Evolutionary conservation across 2,113 vertebrate species (phyloP), one percentile per base, ranked within the genome.

Genomic region (Pardalotus punctatus): DNA sequence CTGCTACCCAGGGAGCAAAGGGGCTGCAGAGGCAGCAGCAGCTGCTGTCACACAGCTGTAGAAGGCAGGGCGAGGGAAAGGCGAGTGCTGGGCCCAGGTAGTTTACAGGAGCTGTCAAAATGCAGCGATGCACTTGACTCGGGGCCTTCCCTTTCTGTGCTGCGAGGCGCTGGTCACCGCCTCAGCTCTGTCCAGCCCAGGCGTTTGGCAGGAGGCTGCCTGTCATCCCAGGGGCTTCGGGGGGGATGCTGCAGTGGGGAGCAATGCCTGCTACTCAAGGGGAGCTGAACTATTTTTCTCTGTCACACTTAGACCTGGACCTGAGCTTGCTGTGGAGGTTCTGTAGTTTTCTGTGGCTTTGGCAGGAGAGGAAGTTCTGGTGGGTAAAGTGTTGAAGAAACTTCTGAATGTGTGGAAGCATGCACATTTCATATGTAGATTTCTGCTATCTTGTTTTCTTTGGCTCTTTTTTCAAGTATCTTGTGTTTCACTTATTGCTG

Each of bases 31-130:
- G 4, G 69, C 42, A 38, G 33, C 64, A 31, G 56, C 48, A 42
- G 86, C 71, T 21, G 58, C 53, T 38, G 53, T 33, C 3, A 1
- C 16, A 3, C 8, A 0, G 36, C 23, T 72, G 50, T 1, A 2
- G 56, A 6, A 50, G 57, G 50, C 58, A 73, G 54, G 45, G 48
- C 11, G 47, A 43, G 43, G 33, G n/a, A 19, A 3, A 33, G 35
- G 50, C 29, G 25, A 70, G 0, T 19, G 27, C 79, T n/a, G 42
- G 62, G n/a, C 66, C 23, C 42, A 10, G 57, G 11, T 16, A 6
- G 12, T 21, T 80, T 11, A 7, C 35, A 43, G 74, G 53, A 82
- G 62, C 88, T 93, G 81, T 80, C 50, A 56, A 3, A 87, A 45
- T 1, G 4, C 40, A 71, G 1, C 27, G 28, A 4, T 48, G 36